These are phyloP conservation scores for Hephaestus fuliginosus DNA, from an alignment of 2,797 vertebrate species.

Conservation along the genomic window DNA sequence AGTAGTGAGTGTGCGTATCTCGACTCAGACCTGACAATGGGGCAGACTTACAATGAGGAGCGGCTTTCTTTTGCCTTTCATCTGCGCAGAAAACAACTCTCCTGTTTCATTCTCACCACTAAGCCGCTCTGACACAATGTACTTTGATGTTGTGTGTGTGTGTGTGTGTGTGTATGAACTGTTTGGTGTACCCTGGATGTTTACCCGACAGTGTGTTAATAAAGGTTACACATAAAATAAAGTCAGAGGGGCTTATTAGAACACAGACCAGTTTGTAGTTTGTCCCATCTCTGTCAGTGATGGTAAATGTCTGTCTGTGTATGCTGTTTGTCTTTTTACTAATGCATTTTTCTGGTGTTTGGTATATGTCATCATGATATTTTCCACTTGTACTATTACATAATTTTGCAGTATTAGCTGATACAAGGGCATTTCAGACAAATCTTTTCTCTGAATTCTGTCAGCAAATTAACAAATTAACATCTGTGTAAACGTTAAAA, in stretches of 20 bases:
- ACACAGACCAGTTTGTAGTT: neutral
- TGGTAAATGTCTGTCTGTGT: neutral
- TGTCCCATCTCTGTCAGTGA: neutral
- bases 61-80: constrained; percentile 82
- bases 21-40: constrained; percentile 75
- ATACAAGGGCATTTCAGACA: constrained; percentile 3
- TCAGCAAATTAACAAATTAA: constrained; percentile 13
- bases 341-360: constrained; percentile 8
- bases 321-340: neutral
- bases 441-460: neutral
- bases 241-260: constrained; percentile 23
- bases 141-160: constrained; percentile 73
- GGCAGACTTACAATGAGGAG: constrained; percentile 76
- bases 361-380: constrained; percentile 16
- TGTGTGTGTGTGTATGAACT: constrained; percentile 19
- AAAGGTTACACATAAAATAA: constrained; percentile 36
- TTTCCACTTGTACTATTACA: constrained; percentile 18
- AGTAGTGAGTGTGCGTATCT: constrained; percentile 77
- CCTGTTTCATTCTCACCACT: constrained; percentile 81
- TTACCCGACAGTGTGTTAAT: constrained; percentile 28
- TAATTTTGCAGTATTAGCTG: constrained; percentile 7
- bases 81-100: constrained; percentile 79
- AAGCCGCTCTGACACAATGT: constrained; percentile 73
- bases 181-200: constrained; percentile 31
- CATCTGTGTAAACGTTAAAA: constrained; percentile 14